Base-by-base conservation (phyloP, 2,113 vertebrate species). In the Pterocles gutturalis region DNA sequence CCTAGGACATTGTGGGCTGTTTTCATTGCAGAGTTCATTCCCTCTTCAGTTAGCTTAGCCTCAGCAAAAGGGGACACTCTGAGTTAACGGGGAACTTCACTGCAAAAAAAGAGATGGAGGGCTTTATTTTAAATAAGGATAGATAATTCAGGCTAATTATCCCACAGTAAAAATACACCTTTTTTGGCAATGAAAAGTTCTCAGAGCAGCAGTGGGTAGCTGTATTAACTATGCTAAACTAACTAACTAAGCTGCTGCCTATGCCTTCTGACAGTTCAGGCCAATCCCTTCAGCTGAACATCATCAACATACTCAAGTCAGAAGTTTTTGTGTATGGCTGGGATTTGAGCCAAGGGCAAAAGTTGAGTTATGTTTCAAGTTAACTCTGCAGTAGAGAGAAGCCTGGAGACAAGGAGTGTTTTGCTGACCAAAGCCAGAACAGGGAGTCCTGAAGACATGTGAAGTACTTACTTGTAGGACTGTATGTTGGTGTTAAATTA, bases 381-480 rank as follows among this genome's bases (percentile, higher is more conserved):
- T 93, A 95, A 91, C 83, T 95, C 83, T 82, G 80, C 77, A 91
- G 77, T 4, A 82, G 31, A 72, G 45, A 97, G 69, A 91, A 95
- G 65, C 34, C 80, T 87, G 57, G 85, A 87, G 89, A 72, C 86
- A 81, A 14, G 36, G 71, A 90, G 53, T 76, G 45, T 92, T 96
- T 94, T 96, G 88, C 96, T 97, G 97, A 96, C 90, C 90, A 91
- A 96, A 95, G 94, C 77, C 80, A 93, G 92, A 84, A 87, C 53
- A 95, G 66, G 73, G 86, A 96, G 86, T 87, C 83, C 80, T 89
- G 28, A 92, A 93, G 76, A 87, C 17, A 79, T 66, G 43, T 57
- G 81, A 92, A 89, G 83, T 79, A 76, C 45, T 97, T 92, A 78
- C 73, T 90, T 86, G 67, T 57, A 94, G 43, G 80, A 89, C 48